Conservation (phyloP, 2,888 invertebrate genomes). For the Drosophila mettleri region DNA sequence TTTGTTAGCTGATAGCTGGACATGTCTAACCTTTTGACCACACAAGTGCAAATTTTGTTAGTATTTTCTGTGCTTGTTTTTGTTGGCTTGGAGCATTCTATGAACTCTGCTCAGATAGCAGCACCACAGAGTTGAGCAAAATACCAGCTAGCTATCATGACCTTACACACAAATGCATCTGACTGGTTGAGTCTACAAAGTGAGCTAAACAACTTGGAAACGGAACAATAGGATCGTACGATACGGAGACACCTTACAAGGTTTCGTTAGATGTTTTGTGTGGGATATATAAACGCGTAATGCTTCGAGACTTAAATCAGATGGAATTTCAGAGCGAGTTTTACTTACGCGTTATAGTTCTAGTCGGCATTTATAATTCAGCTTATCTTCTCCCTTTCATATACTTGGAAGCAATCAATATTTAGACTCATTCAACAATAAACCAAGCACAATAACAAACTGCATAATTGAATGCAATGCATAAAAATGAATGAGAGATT, state of each 20-base stretch:
- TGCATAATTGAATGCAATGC: neutral
- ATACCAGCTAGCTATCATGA: neutral
- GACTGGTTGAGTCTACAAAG: neutral
- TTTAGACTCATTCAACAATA: no score
- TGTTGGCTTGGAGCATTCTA: neutral
- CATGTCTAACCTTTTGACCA: constrained; percentile 19
- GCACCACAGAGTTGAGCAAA: neutral
- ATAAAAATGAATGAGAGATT: no score
- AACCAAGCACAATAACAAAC: neutral
- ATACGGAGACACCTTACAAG: neutral
- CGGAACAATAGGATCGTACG: neutral
- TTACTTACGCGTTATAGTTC: no score
- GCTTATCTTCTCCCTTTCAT: no score
- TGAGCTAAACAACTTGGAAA: constrained; percentile 9
- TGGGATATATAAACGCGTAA: no score
- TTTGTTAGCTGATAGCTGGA: constrained; percentile 38
- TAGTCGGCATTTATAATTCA: no score
- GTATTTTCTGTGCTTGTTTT: constrained; percentile 5
- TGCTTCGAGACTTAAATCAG: no score
- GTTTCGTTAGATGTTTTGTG: no score
- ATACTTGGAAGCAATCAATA: no score
- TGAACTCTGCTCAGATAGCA: neutral
- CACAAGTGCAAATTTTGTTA: constrained; percentile 9
- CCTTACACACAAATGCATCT: neutral
- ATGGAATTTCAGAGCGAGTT: no score